phyloP scores from a whole-genome alignment of 1,140 invertebrate genomes.

The Apis mellifera region DNA sequence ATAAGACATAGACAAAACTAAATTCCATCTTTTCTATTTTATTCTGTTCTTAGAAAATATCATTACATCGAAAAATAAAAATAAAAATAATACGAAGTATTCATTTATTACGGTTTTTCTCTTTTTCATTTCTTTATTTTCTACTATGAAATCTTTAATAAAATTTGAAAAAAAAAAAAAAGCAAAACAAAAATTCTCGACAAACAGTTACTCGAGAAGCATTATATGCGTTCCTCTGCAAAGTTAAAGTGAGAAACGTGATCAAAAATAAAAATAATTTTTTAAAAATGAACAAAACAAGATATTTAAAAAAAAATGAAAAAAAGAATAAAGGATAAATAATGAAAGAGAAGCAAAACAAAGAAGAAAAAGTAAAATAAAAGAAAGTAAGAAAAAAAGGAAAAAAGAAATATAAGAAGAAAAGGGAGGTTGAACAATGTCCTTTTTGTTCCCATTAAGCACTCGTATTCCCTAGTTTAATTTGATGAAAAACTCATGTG shows the following conservation, averaged over 20 bases:
- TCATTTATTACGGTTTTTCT: background rate
- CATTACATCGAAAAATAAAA: background rate
- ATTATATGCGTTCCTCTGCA: background rate
- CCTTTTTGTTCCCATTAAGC: slow-evolving; percentile 16
- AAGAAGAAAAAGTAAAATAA: background rate
- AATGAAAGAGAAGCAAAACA: too few species aligned
- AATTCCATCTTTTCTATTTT: background rate
- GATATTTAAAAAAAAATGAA: too few species aligned
- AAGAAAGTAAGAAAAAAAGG: background rate
- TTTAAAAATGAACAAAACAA: background rate
- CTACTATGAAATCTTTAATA: background rate
- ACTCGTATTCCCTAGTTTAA: background rate
- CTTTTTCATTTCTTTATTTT: background rate
- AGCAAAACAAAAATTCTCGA: background rate
- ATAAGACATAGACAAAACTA: background rate
- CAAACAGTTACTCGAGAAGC: background rate
- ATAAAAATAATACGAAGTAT: background rate
- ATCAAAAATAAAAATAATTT: background rate
- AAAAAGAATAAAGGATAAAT: background rate
- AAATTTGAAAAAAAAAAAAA: background rate
- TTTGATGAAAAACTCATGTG: too few species aligned
- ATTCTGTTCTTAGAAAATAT: slow-evolving; percentile 3
- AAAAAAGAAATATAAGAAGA: background rate
- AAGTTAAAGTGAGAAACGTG: too few species aligned
- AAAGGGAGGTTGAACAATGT: background rate